Evolutionary conservation across 2,888 invertebrate species (phyloP), one percentile per base, ranked within the genome.

Genomic region (Tachina lurida): DNA sequence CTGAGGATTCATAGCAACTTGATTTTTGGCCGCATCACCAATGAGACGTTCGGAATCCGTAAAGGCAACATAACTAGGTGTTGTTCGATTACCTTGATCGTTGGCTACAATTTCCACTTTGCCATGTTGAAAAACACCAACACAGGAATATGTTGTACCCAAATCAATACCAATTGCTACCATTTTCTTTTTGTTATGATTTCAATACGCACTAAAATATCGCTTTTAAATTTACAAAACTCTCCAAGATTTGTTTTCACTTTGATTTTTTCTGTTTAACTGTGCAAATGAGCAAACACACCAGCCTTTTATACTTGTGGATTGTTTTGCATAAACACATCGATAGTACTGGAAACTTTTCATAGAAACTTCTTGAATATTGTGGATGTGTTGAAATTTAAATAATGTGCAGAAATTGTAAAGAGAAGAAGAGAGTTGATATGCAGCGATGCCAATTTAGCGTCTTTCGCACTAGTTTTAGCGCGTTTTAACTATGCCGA

Each of bases 1-100:
- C 93, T 95, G 96, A 88, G 97, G 97, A 93, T 97, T 97, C 97
- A 97, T 96, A 89, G 97, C 96, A 88, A 96, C 96, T 93, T 96
- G 96, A 93, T 96, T 96, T 93, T 96, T 96, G 88, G 97, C 96
- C 78, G 96, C 96, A 93, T 97, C 96, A 89, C 96, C 91, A 84
- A 90, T 91, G 22, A 90, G 95, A 91, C 96, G 95, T 93, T 96
- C 96, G 4, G 96, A 96, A 93, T 97, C 97, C 77, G 96, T 96
- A 93, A 97, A 97, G 87, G 96, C 97, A 87, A 97, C 97, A 89
- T 90, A 91, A 65, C 91, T 90, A 41, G 90, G 91, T 45, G 91
- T 91, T 56, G 91, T 91, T 65, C 91, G 89, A 82, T 91, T 96
- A 43, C 96, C 96, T 91, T 96, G 96, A 87, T 97, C 96, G 89